A percentile compares a stretch with the other conserved stretches of the same genome.
phyloP scores from a whole-genome alignment of 2,113 vertebrate species.

The Chroicocephalus ridibundus region DNA sequence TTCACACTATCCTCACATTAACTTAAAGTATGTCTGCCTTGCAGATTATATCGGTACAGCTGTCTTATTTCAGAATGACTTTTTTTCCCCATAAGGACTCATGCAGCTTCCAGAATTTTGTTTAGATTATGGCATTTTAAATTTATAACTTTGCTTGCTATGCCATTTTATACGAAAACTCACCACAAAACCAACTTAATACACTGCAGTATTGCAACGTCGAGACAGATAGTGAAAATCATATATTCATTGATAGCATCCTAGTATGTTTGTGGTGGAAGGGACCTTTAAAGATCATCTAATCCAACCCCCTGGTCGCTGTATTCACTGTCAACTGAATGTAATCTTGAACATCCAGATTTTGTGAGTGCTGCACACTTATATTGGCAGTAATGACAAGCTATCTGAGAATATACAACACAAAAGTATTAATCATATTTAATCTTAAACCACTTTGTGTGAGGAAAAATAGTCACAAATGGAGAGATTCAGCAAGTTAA shows the following conservation, averaged over 20 bases:
- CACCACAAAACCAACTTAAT: not conserved
- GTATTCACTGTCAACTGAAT: not conserved
- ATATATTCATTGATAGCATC: not conserved
- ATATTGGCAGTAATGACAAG: not conserved
- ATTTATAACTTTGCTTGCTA: not conserved
- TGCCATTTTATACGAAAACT: not conserved
- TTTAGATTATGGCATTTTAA: not conserved
- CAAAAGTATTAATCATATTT: not conserved
- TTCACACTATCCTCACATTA: not conserved
- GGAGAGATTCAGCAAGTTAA: not conserved
- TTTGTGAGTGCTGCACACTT: not conserved
- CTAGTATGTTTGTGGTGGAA: not conserved
- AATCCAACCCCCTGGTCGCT: not conserved
- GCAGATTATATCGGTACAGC: not conserved
- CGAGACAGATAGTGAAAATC: not conserved
- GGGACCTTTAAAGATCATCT: not conserved
- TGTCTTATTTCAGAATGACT: not conserved
- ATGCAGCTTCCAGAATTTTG: not conserved
- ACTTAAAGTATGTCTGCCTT: not conserved
- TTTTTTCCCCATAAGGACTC: not conserved
- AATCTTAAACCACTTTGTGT: not conserved
- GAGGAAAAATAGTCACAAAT: not conserved
- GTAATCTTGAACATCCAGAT: not conserved
- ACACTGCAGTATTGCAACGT: not conserved
- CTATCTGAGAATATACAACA: not conserved